Base-by-base conservation (phyloP, 2,888 invertebrate genomes). In the Tribolium freemani region DNA sequence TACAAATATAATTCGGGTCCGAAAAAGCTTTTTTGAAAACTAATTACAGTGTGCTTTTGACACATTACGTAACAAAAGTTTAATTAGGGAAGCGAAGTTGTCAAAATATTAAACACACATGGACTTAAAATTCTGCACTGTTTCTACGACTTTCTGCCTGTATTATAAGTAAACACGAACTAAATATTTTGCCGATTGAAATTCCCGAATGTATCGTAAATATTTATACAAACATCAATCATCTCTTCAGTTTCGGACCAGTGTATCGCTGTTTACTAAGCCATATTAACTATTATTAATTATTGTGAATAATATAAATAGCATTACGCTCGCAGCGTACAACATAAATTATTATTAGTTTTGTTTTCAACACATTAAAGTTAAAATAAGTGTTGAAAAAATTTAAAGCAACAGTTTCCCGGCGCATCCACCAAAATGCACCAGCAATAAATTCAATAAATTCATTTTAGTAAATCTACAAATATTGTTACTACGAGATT, bases 151-250 rank as follows among this genome's bases (percentile, higher is more conserved):
- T 6, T 38, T 38, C 2, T 38, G 38, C 8, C 8, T n/a, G 9
- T 1, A n/a, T 38, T 3, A n/a, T 38, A 38, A 5, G n/a, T 38
- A 38, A 38, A 38, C n/a, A 38, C 9, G 8, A 38, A 38, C 38
- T 38, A 38, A 9, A 38, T 51, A 63, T 63, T 50, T 13, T 10
- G 10, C 13, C 16, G 63, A 68, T 53, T 57, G 68, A 57, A 57
- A 57, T 68, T 56, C 38, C n/a, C 11, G 57, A 68, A 50, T 68
- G 68, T 68, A 68, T 68, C 68, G 68, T 58, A 68, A 68, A 68
- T 68, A 68, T 68, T 68, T 68, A 68, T 68, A 30, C 20, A 30
- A 58, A 13, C 57, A 68, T 68, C 68, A 57, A 68, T 68, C 68
- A 57, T 68, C 46, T 30, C 13, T 11, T n/a, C 20, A 31, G 38